Conservation (phyloP, 1,140 invertebrate species). For the Octopus bimaculoides region DNA sequence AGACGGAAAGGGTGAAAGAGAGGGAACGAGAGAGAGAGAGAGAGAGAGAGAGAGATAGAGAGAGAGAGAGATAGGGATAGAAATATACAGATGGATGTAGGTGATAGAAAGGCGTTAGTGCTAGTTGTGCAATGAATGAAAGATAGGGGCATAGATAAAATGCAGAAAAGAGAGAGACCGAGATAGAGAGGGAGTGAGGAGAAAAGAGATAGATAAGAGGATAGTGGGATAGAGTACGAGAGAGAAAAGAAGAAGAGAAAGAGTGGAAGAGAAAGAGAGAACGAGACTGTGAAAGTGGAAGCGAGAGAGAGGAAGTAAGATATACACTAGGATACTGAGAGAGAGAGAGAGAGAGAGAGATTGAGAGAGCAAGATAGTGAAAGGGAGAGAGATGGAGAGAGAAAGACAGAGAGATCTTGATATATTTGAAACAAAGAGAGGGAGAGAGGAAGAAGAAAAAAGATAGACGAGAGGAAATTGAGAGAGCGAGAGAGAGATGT, state of each 20-base stretch:
- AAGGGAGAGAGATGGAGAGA: conserved; percentile 20
- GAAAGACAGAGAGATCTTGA: background rate
- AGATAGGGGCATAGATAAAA: background rate
- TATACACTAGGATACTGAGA: background rate
- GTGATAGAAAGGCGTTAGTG: background rate
- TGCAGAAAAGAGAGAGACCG: background rate
- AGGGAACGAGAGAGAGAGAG: background rate
- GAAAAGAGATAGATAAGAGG: background rate
- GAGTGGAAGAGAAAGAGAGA: background rate
- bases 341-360: conserved; percentile 18
- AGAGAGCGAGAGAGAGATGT: background rate
- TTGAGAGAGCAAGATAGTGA: conserved; percentile 21
- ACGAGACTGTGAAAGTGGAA: background rate
- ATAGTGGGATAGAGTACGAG: background rate
- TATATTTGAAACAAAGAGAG: background rate
- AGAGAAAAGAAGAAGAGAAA: background rate
- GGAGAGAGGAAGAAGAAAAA: background rate
- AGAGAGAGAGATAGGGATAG: too few relatives aligned
- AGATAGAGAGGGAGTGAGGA: background rate
- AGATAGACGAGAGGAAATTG: background rate
- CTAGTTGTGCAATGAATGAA: background rate
- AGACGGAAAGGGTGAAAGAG: background rate
- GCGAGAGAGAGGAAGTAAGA: background rate
- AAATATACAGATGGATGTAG: too few relatives aligned
- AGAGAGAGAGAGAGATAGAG: background rate